Evolutionary conservation across 2,888 invertebrate genomes (phyloP).

Genomic region (Portevinia maculata): DNA sequence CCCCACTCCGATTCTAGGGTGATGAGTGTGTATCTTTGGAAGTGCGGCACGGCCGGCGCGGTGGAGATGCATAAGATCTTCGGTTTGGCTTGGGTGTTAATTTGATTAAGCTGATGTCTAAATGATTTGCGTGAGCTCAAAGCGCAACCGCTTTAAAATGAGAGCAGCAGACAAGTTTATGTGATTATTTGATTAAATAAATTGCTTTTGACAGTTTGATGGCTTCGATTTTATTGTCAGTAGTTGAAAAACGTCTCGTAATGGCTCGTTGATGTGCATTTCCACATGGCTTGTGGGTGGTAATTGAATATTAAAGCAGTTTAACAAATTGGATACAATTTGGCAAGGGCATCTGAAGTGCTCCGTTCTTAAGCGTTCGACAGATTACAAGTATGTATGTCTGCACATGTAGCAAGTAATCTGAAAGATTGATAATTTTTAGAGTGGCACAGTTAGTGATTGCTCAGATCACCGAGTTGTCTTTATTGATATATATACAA

Average conservation of each 20-base stretch:
- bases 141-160: constrained; percentile 9
- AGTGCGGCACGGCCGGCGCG: neutral
- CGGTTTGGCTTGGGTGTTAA: constrained; percentile 63
- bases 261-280: constrained; percentile 19
- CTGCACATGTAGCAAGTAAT: constrained; percentile 16
- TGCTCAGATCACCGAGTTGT: constrained; percentile 2
- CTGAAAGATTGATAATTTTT: constrained; percentile 13
- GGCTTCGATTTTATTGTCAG: constrained; percentile 38
- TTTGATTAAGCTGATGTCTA: constrained; percentile 71
- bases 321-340: neutral
- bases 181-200: constrained; percentile 46
- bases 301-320: constrained; percentile 24
- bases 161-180: constrained; percentile 19
- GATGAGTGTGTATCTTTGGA: constrained; percentile 33
- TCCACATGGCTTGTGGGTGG: constrained; percentile 29
- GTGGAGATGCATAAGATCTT: constrained; percentile 48
- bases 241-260: constrained; percentile 26
- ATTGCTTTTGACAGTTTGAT: constrained; percentile 58
- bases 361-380: constrained; percentile 35
- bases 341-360: constrained; percentile 8
- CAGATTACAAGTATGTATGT: constrained; percentile 32
- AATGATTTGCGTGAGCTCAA: constrained; percentile 63
- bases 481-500: constrained; percentile 12
- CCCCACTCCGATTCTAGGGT: constrained; percentile 23
- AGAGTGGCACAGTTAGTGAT: constrained; percentile 33